Base-by-base conservation (phyloP, 1,140 invertebrate genomes). In the Orius insidiosus region DNA sequence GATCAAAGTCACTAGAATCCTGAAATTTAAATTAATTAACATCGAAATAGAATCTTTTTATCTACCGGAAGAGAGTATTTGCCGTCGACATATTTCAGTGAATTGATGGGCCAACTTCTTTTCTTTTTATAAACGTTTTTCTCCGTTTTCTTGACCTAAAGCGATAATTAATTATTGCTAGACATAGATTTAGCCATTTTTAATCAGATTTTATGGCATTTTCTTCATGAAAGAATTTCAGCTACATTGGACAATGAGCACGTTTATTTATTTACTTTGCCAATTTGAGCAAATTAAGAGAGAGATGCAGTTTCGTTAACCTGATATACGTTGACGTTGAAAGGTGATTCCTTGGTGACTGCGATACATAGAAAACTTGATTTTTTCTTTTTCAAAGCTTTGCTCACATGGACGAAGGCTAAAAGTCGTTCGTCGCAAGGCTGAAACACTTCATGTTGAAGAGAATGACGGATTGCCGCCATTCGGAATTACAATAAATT, bases 391-490 rank as follows among this genome's bases (percentile, higher is more conserved):
- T 80, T 79, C 39, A 76, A 67, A 16, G 73, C 65, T 60, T 80
- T 80, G 24, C 69, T 78, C 13, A 90, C 85, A 60, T 79, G 75
- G 52, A 84, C 83, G 39, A 86, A 73, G 1, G 76, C 76, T 36
- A 88, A 65, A n/a, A 90, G 63, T 52, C 79, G 68, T 64, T 89
- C 85, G 58, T 84, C 81, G 49, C 69, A 73, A 4, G 75, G 71
- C 46, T 82, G 72, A 59, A 89, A 90, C 1, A 89, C 68, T 58
- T 89, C 83, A 53, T 80, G 74, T n/a, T 89, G 83, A 33, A 92
- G 64, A 35, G 74, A 75, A 56, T 78, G 73, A 53, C 73, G 64
- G 50, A 78, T 75, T 15, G 72, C 69, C 52, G 73, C 70, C 74
- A 77, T 77, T 15, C 30, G 5, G n/a, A 30, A 36, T n/a, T n/a